Conservation (phyloP, 2,888 invertebrate genomes). For the Falcaria lacertinaria region DNA sequence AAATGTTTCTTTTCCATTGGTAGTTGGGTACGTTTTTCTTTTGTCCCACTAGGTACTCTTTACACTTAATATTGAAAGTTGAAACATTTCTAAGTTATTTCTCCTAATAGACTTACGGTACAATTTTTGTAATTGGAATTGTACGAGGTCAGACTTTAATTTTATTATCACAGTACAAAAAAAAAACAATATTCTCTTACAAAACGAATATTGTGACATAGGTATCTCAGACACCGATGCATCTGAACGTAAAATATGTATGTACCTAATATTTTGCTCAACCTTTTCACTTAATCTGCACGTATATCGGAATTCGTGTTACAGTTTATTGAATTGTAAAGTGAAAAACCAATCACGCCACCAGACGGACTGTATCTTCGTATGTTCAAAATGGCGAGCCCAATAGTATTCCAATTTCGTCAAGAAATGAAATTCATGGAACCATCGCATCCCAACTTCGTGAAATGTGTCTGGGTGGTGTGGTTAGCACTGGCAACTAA, state of each 20-base stretch:
- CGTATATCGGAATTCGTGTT: background rate
- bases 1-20: too few species aligned
- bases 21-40: too few species aligned
- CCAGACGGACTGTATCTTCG: constrained; percentile 15
- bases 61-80: too few species aligned
- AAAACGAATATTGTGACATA: too few species aligned
- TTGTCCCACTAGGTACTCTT: too few species aligned
- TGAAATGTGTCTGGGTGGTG: constrained; percentile 43
- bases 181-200: too few species aligned
- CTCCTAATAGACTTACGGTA: too few species aligned
- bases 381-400: constrained; percentile 9
- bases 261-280: background rate
- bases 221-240: too few species aligned
- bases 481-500: constrained; percentile 1
- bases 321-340: constrained; percentile 5
- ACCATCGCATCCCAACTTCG: constrained; percentile 23
- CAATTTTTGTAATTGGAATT: too few species aligned
- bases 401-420: constrained; percentile 51
- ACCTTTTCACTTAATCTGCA: background rate
- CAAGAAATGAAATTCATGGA: constrained; percentile 49
- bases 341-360: constrained; percentile 17
- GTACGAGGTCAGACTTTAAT: too few species aligned
- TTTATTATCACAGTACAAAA: too few species aligned
- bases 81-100: too few species aligned
- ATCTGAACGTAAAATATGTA: background rate